Conservation (phyloP, 2,797 vertebrate species). For the Salmo trutta region DNA sequence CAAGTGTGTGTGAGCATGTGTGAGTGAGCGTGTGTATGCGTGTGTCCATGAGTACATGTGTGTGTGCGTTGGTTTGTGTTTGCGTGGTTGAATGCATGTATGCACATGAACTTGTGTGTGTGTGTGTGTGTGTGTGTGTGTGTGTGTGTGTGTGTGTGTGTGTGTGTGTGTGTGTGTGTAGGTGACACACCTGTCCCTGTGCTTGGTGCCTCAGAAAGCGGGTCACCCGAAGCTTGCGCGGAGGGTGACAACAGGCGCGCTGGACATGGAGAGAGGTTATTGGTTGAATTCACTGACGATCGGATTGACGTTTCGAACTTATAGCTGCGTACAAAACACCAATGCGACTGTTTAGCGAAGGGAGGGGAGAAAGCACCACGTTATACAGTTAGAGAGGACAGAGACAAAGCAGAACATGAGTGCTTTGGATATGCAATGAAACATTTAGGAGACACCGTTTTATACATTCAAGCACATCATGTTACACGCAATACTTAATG, state of each 20-base stretch:
- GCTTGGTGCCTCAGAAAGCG: conserved; percentile 49
- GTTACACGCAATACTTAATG: neutral
- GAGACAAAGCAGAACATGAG: neutral
- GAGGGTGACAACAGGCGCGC: conserved; percentile 42
- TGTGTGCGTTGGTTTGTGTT: neutral
- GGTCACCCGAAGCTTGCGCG: conserved; percentile 40
- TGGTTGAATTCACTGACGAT: conserved; percentile 80
- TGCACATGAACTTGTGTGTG: neutral
- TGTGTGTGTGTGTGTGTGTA: neutral
- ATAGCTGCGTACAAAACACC: conserved; percentile 77
- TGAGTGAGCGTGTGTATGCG: neutral
- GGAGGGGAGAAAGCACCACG: neutral
- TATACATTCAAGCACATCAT: neutral
- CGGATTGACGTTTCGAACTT: conserved; percentile 81
- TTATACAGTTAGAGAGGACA: neutral
- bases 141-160: neutral
- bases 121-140: neutral
- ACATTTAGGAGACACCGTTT: neutral
- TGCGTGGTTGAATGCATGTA: too few species aligned
- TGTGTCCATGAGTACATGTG: neutral
- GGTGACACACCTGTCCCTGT: conserved; percentile 50
- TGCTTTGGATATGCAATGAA: neutral
- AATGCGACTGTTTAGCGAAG: conserved; percentile 9
- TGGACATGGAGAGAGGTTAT: conserved; percentile 80
- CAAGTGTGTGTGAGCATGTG: neutral